Evolutionary conservation across 2,888 invertebrate genomes (phyloP), one percentile per base, ranked within the genome.

Genomic region (Torymus texanus): DNA sequence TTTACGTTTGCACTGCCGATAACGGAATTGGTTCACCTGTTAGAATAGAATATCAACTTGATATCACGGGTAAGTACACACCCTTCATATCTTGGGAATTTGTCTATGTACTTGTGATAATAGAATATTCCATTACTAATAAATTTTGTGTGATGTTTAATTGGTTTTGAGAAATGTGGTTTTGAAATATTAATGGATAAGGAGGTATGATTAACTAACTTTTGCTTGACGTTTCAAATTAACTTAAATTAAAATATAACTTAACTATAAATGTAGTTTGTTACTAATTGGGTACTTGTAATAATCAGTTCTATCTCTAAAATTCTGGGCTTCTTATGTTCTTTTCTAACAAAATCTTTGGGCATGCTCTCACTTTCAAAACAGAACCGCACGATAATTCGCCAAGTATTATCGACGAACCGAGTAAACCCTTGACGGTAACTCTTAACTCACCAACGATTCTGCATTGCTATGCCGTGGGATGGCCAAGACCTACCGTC

Each of bases 1-100:
- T 94, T 13, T 98, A 98, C 90, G 93, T 95, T 75, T 98, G 98
- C 87, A 92, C 94, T 11, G 98, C 97, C 0, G 94, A 95, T 87
- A 98, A 98, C 90, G 93, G 93, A 2, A 90, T 95, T 41, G 95
- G 95, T 18, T 90, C 92, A 68, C 94, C 95, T 14, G 92, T 93
- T 53, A 93, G 94, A 85, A 92, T 92, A 83, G 94, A 95, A 90
- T 92, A 96, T 77, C 92, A 92, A 78, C 91, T 97, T 12, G 92
- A 93, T 81, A 94, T 97, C 70, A 93, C 93, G 89, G 96, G 97
- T 97, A 91, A 91, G 93, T 80, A 76, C 51, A 21, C 3, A 5
- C 41, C 59, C 10, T 61, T 65, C 18, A n/a, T 16, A 11, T n/a
- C 50, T 10, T 16, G 12, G 21, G 18, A 10, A 55, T 72, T 11